Base-by-base conservation (phyloP, 1,140 invertebrate genomes). In the Mya arenaria region DNA sequence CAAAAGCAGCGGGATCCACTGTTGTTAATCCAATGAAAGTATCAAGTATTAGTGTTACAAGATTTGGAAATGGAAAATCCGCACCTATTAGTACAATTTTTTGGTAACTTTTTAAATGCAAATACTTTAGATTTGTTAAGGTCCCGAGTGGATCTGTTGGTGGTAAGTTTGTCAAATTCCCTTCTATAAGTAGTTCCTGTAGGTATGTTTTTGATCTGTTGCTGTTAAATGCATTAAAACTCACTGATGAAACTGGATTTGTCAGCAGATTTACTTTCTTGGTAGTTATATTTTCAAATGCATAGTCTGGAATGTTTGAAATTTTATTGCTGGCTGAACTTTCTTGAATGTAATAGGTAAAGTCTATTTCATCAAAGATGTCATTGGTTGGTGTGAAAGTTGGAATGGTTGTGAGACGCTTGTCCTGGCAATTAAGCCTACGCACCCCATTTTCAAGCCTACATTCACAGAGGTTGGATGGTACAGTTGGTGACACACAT, bases 281-380 rank as follows among this genome's bases (percentile, higher is more conserved):
- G 15, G 89, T 82, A 58, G 56, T 60, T n/a, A 90, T 66, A 44
- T 85, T 86, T 10, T 39, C n/a, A 84, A 89, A 91, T 6, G 86
- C 86, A 79, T 84, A 82, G 13, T 63, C 63, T 37, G 85, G 69
- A 44, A 91, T 84, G 3, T 72, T 32, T 62, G 58, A 28, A 17
- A 89, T 86, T 28, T 85, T 85, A 66, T 89, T 89, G 23, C 52
- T 71, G 25, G 30, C 55, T 6, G 41, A n/a, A n/a, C n/a, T n/a
- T n/a, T n/a, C n/a, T n/a, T n/a, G n/a, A n/a, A n/a, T n/a, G n/a
- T n/a, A n/a, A n/a, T 19, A 48, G 28, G 34, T 37, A 39, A 66
- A 82, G 8, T 30, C 3, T 23, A 66, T 66, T 41, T 74, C 56
- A 37, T 82, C 52, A 28, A 48, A 68, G 3, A 65, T 48, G 19